Base-by-base conservation (phyloP, 2,888 invertebrate genomes). In the Salticus scenicus region DNA sequence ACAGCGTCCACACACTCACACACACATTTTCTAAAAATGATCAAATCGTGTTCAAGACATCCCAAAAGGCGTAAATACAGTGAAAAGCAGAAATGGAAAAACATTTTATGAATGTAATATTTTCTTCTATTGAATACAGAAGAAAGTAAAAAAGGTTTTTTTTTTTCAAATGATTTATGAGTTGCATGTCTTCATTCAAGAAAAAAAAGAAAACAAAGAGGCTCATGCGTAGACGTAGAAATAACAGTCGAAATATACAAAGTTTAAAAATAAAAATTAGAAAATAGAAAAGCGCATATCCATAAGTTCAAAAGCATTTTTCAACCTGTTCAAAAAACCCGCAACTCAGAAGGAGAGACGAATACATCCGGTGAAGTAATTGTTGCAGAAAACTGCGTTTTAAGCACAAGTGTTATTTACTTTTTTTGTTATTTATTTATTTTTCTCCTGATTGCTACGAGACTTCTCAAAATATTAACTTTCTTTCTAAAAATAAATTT, bases 111-210 rank as follows among this genome's bases (percentile, higher is more conserved):
- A n/a, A n/a, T n/a, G n/a, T n/a, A n/a, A n/a, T n/a, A n/a, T n/a
- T n/a, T n/a, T n/a, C n/a, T n/a, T n/a, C n/a, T n/a, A n/a, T n/a
- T n/a, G n/a, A n/a, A n/a, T n/a, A n/a, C n/a, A n/a, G n/a, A n/a
- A n/a, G n/a, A n/a, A n/a, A n/a, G n/a, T n/a, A n/a, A n/a, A n/a
- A n/a, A n/a, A n/a, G n/a, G n/a, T n/a, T 17, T 57, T 57, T 24
- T 24, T 57, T 20, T 24, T 17, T 7, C 4, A 24, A 77, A 84
- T 84, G 83, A 84, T 84, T 84, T 84, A 84, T 84, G 73, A 67
- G 30, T 28, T 47, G 66, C 66, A 71, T 66, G 37, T 76, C 82
- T 66, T 51, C 72, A 20, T 51, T n/a, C 24, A 33, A 8, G 20
- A 74, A 69, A 31, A 81, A 57, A 81, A 30, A 71, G 27, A 42